Conservation (phyloP, 2,888 invertebrate genomes). For the Pollenia griseotomentosa region DNA sequence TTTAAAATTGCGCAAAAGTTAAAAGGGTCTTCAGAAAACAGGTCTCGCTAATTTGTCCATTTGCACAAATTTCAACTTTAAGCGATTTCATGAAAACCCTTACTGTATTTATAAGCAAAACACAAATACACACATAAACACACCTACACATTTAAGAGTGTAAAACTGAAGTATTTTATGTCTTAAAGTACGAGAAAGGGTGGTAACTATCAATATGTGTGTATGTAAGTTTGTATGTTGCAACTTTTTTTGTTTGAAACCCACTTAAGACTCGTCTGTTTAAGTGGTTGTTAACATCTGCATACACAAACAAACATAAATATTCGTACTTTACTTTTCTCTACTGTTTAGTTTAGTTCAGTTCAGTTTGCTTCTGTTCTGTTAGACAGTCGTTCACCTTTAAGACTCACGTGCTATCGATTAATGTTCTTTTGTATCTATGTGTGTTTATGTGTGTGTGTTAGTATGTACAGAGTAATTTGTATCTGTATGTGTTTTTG, state of each 20-base stretch:
- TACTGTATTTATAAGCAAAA: constrained; percentile 39
- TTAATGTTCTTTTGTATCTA: constrained; percentile 74
- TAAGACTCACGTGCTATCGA: constrained; percentile 82
- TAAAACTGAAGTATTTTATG: background rate
- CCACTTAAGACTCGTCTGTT: constrained; percentile 61
- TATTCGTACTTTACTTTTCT: constrained; percentile 48
- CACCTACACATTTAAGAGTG: background rate
- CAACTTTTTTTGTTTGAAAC: constrained; percentile 10
- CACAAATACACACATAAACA: background rate
- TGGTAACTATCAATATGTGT: constrained; percentile 43
- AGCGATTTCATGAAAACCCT: too few relatives aligned
- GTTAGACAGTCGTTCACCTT: constrained; percentile 82
- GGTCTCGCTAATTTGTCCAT: too few relatives aligned
- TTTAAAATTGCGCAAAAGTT: too few relatives aligned
- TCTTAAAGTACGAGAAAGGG: background rate
- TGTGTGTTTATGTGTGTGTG: background rate
- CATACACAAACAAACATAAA: constrained; percentile 55
- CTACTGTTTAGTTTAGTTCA: constrained; percentile 26
- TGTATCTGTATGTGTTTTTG: background rate
- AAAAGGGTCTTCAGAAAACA: too few relatives aligned
- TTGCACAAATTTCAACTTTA: too few relatives aligned
- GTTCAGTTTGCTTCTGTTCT: constrained; percentile 31
- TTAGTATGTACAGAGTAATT: background rate
- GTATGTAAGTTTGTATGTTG: constrained; percentile 9
- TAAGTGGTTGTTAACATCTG: constrained; percentile 66